Conservation (phyloP, 2,888 invertebrate species). For the Ephialtes manifestator region DNA sequence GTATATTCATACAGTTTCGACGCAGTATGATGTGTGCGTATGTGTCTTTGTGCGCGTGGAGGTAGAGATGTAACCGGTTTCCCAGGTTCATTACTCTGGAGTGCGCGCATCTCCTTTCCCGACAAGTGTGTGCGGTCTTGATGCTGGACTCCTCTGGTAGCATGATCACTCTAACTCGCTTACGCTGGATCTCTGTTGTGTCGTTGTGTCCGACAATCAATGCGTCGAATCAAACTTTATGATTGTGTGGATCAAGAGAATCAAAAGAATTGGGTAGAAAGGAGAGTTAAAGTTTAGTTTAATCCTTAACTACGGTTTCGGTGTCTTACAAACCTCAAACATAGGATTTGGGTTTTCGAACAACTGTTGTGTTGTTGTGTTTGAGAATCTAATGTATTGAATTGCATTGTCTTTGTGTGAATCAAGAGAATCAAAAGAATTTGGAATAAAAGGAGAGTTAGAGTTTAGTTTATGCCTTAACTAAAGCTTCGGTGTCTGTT, state of each 20-base stretch:
- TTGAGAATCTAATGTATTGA: not conserved
- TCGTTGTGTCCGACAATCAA: not conserved
- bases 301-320: no score
- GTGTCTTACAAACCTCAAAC: no score
- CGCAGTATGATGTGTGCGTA: conserved; percentile 69
- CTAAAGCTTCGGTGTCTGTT: no score
- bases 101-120: conserved; percentile 84
- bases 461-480: not conserved
- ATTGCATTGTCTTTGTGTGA: not conserved
- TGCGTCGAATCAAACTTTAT: conserved; percentile 6
- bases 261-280: not conserved
- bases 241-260: not conserved
- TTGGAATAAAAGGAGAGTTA: not conserved
- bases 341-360: no score
- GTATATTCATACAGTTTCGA: conserved; percentile 64
- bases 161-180: conserved; percentile 25
- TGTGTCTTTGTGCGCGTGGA: conserved; percentile 72
- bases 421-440: not conserved
- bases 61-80: conserved; percentile 84
- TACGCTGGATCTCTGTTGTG: conserved; percentile 28
- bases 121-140: conserved; percentile 77
- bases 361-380: no score
- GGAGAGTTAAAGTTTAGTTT: not conserved
- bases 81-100: conserved; percentile 85
- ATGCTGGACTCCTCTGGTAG: conserved; percentile 55